Evolutionary conservation across 2,113 vertebrate genomes (phyloP), one percentile per base, ranked within the genome.

Genomic region (Callopanchax toddi): DNA sequence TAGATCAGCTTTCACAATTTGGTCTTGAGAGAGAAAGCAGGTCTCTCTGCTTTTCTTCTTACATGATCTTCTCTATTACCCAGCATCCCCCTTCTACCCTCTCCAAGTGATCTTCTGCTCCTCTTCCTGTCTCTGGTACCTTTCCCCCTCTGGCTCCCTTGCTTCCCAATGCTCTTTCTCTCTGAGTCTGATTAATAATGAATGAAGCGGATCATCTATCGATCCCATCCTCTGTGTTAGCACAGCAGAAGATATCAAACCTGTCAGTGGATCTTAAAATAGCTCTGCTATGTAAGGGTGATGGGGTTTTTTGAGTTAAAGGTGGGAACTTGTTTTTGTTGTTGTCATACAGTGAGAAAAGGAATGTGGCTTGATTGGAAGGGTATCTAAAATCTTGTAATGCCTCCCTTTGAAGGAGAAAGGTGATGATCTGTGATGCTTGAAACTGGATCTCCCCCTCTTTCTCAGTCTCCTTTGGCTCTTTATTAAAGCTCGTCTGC

Each of bases 201-300:
- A 90, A 91, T 89, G 86, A 89, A 83, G 85, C 63, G 62, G 88
- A 90, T 92, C 89, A 89, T 89, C 86, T 89, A 90, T 91, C 87
- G 89, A 91, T 88, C 81, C 72, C 69, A 67, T 83, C 76, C 75
- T 87, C 82, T 86, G 85, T 82, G 85, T 88, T 84, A 87, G 87
- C 81, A 46, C 84, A 89, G 87, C 78, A 85, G 74, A 85, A 83
- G 84, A 87, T 88, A 88, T 87, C 85, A 86, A 87, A 89, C 83
- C 84, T 86, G 86, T 87, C 82, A 85, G 73, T 81, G 58, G 72
- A 82, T 68, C 86, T 85, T 80, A 78, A 89, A 89, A 90, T 85
- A 88, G 57, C 74, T 44, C 23, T 60, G 70, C 17, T 23, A 76
- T 65, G 64, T 60, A 61, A 44, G 29, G 57, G n/a, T 22, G 48